Evolutionary conservation across 2,888 invertebrate species (phyloP).

Genomic region (Selenia dentaria): DNA sequence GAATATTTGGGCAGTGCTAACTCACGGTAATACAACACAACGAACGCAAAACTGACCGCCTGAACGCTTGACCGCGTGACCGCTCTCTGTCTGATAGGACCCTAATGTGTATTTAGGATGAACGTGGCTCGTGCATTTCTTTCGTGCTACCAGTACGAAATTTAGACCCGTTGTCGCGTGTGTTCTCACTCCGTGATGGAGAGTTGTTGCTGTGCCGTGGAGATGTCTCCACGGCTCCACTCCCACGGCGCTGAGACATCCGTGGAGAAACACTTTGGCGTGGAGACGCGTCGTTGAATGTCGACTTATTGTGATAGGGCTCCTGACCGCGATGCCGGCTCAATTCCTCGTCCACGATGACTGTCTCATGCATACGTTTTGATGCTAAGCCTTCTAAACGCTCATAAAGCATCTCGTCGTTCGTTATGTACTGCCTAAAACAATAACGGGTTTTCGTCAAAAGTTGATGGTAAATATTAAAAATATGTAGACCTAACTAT

Average conservation of each 20-base stretch:
- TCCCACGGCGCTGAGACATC: not conserved
- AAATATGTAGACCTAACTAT: too few relatives aligned
- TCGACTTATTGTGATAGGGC: not conserved
- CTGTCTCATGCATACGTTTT: slow-evolving; percentile 75
- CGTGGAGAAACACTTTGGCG: not conserved
- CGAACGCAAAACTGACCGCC: too few relatives aligned
- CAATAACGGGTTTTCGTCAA: too few relatives aligned
- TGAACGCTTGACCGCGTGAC: too few relatives aligned
- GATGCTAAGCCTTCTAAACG: slow-evolving; percentile 74
- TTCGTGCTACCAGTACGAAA: too few relatives aligned
- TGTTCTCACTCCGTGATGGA: not conserved
- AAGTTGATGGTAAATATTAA: too few relatives aligned
- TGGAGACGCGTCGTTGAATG: not conserved
- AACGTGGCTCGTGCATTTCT: too few relatives aligned
- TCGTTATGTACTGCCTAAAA: slow-evolving; percentile 56
- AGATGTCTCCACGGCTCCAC: too few relatives aligned
- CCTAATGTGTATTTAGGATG: too few relatives aligned
- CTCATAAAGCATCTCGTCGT: slow-evolving; percentile 67
- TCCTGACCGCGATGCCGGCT: slow-evolving; percentile 16
- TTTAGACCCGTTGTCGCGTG: not conserved
- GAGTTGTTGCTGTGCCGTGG: not conserved
- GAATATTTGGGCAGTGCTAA: too few relatives aligned
- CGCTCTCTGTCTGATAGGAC: too few relatives aligned
- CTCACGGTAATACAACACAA: too few relatives aligned
- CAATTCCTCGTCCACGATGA: slow-evolving; percentile 65